Conservation (phyloP, 2,797 vertebrate genomes). For the Fratercula arctica region DNA sequence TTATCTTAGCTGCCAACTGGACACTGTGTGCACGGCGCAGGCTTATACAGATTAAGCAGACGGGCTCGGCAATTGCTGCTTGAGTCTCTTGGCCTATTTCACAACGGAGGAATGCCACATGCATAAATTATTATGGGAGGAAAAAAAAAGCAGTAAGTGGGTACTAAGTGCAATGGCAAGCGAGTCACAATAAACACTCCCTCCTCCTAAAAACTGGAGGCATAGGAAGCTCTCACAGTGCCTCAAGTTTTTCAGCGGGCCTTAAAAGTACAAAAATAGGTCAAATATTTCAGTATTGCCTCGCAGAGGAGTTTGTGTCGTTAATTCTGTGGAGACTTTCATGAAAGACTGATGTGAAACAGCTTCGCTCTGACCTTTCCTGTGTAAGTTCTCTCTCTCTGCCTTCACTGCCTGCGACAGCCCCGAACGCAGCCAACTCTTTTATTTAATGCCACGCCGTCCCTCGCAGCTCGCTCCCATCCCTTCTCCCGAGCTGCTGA, state of each 20-base stretch:
- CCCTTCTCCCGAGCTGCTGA: not conserved
- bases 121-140: not conserved
- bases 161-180: not conserved
- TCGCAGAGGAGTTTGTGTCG: not conserved
- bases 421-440: not conserved
- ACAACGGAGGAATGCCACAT: constrained; percentile 69
- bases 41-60: constrained; percentile 81
- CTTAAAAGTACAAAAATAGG: not conserved
- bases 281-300: not conserved
- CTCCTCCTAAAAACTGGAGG: not conserved
- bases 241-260: not conserved
- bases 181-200: not conserved
- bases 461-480: not conserved
- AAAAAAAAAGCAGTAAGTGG: not conserved
- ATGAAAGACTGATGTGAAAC: not conserved
- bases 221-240: not conserved
- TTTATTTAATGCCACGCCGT: fast-evolving
- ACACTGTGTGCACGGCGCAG: constrained; percentile 71
- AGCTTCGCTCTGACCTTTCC: not conserved
- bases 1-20: constrained; percentile 81
- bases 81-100: constrained; percentile 78
- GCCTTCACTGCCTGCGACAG: fast-evolving
- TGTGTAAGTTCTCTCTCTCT: not conserved
- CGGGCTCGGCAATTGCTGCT: constrained; percentile 75
- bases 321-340: not conserved